A percentile compares a stretch with the other conserved stretches of the same genome.
Evolutionary conservation across 1,140 invertebrate genomes (phyloP).

Genomic region (Hycleus cichorii): DNA sequence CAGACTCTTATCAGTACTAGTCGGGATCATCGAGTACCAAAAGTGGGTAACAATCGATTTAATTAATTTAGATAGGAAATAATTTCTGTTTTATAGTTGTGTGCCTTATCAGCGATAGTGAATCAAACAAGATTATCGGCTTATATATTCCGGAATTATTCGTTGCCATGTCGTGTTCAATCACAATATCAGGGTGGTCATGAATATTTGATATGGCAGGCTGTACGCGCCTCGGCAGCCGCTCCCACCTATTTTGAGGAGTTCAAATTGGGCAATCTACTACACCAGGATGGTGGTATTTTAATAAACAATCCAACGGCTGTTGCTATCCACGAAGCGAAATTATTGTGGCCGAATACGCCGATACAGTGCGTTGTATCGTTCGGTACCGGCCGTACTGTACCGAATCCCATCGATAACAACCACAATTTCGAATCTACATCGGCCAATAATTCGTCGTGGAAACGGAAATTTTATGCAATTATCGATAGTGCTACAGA

Average conservation of each 20-base stretch:
- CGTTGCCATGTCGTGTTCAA: slow-evolving; percentile 63
- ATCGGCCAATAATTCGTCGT: slow-evolving; percentile 46
- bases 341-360: slow-evolving; percentile 74
- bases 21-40: slow-evolving; percentile 53
- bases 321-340: slow-evolving; percentile 83
- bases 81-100: slow-evolving; percentile 49
- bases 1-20: slow-evolving; percentile 58
- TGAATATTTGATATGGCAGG: slow-evolving; percentile 75
- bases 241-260: slow-evolving; percentile 91
- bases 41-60: slow-evolving; percentile 44
- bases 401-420: slow-evolving; percentile 38
- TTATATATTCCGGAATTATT: slow-evolving; percentile 89
- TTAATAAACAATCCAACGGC: slow-evolving; percentile 88
- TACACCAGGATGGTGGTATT: slow-evolving; percentile 85
- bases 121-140: slow-evolving; percentile 71
- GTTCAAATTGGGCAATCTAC: slow-evolving; percentile 62
- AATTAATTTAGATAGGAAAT: background rate
- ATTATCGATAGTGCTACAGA: slow-evolving; percentile 88
- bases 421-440: slow-evolving; percentile 3
- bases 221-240: slow-evolving; percentile 82
- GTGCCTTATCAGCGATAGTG: slow-evolving; percentile 72
- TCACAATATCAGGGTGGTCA: slow-evolving; percentile 74
- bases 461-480: slow-evolving; percentile 77
- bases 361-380: slow-evolving; percentile 81
- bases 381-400: slow-evolving; percentile 72